Evolutionary conservation across 2,113 vertebrate genomes (phyloP).

Genomic region (Globicephala melas): DNA sequence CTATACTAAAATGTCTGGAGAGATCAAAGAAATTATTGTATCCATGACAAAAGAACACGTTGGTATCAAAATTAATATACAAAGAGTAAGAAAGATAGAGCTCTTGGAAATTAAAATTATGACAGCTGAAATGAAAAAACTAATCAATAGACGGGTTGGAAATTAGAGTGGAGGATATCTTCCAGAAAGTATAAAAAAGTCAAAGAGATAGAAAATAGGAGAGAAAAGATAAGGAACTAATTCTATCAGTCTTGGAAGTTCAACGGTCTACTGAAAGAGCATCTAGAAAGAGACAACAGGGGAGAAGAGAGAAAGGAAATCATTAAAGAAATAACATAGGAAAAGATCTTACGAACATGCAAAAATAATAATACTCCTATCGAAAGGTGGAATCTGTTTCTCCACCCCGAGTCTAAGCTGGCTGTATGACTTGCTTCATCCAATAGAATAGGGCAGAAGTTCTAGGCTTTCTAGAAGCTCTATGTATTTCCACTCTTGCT

Average conservation of each 20-base stretch:
- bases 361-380: not conserved
- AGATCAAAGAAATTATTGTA: not conserved
- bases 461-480: not conserved
- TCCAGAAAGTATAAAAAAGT: not conserved
- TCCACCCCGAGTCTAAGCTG: not conserved
- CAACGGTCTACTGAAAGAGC: not conserved
- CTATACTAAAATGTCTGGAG: not conserved
- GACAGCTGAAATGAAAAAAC: not conserved
- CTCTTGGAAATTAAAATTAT: not conserved
- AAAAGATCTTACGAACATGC: not conserved
- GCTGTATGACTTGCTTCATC: not conserved
- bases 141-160: not conserved
- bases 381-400: not conserved
- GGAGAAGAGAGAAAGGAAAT: not conserved
- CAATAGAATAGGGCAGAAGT: not conserved
- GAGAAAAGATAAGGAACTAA: not conserved
- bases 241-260: not conserved
- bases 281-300: not conserved
- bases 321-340: not conserved
- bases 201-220: not conserved
- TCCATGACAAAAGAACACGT: not conserved
- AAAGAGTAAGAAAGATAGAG: not conserved
- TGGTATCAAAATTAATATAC: not conserved
- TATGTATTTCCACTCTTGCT: not conserved
- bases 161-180: not conserved